Evolutionary conservation across 1,140 invertebrate genomes (phyloP), one percentile per base, ranked within the genome.

Genomic region (Coboldia fuscipes): DNA sequence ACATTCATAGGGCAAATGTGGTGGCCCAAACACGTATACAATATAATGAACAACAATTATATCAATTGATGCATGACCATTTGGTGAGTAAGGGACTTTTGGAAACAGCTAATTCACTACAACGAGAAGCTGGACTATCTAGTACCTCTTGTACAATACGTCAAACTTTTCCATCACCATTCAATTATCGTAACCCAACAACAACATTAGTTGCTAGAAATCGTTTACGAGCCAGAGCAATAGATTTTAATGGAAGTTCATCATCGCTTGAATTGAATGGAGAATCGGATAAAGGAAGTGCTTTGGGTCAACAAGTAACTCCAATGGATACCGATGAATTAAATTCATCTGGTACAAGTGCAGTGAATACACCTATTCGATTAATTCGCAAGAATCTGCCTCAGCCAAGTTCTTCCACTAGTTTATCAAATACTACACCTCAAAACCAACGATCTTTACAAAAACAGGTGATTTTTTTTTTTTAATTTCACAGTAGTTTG

Each of bases 21-120:
- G 86, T 97, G 6, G 88, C 89, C 0, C 85, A 96, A 58, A 97
- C 92, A 0, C 73, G 77, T 41, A 96, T 97, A 35, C 75, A 78
- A 40, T 97, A 83, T 56, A 88, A 94, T 53, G 83, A 92, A 49
- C 72, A 79, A 37, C 88, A 97, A 51, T 57, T 97, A 10, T 67
- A 92, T 41, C 82, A 92, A 55, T 60, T 98, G 3, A 93, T 97
- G 32, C 73, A 85, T 48, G 74, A 86, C 39, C 88, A 97, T 63
- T 61, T 97, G 29, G 42, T 72, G 16, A 65, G 65, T 3, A 76
- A 82, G 49, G 89, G 86, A 1, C 64, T 81, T 16, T 44, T 43
- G 8, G 68, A 76, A 30, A 69, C 81, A 17, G 88, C 86, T 1
- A 51, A 63, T 2, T 57, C 62, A 18, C 57, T 94, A 30, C 74